Percentiles rank a stretch among this genome's conserved stretches.
Conservation (phyloP, 1,140 invertebrate species). For the Vanessa atalanta region DNA sequence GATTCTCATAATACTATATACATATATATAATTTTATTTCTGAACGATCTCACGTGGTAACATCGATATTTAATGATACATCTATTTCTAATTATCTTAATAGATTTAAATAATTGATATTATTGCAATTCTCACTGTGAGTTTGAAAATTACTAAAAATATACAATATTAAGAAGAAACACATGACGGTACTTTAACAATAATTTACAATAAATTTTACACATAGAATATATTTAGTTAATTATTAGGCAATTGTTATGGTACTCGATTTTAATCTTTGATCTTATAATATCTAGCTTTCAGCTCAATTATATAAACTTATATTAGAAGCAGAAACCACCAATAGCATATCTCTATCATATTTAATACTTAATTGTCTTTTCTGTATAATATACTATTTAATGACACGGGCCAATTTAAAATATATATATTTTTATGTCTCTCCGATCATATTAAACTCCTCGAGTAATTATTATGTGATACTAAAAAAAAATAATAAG, state of each 20-base stretch:
- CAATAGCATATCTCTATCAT: constrained; percentile 7
- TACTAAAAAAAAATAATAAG: too few relatives aligned
- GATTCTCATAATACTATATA: neutral
- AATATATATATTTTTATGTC: too few relatives aligned
- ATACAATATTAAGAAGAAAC: constrained; percentile 2
- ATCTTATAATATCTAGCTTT: constrained; percentile 26
- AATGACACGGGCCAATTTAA: neutral
- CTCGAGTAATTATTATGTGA: too few relatives aligned
- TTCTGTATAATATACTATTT: neutral
- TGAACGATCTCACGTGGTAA: constrained; percentile 12
- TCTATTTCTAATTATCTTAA: constrained; percentile 26
- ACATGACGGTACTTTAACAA: constrained; percentile 18
- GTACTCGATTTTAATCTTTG: constrained; percentile 4
- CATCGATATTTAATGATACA: constrained; percentile 14
- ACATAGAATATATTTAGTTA: neutral
- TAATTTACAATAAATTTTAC: constrained; percentile 14
- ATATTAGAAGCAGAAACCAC: constrained; percentile 14
- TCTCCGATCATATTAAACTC: too few relatives aligned
- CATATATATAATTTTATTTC: neutral
- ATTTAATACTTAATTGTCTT: neutral
- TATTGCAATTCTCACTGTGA: constrained; percentile 70
- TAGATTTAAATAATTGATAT: constrained; percentile 59
- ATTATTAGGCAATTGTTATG: constrained; percentile 3
- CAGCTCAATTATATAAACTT: constrained; percentile 13
- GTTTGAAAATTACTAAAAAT: constrained; percentile 30